Conservation (phyloP, 53 echinoderm and acorn worm species). For the Stichopus horrens region DNA sequence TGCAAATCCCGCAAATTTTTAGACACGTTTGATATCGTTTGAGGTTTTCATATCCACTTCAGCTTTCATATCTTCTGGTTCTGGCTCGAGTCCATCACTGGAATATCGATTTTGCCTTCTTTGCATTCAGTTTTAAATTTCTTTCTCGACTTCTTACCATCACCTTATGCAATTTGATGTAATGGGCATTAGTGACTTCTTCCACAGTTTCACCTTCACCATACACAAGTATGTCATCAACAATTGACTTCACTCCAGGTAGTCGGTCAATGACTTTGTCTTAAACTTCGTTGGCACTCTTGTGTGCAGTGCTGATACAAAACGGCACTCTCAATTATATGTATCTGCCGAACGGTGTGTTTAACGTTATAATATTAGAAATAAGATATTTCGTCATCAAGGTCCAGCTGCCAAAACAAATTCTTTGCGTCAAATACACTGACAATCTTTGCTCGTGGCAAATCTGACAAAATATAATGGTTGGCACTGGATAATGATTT, state of each 20-base stretch:
- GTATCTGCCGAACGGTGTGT: slow-evolving; percentile 48
- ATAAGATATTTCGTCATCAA: slow-evolving; percentile 37
- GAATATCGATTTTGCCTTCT: slow-evolving; percentile 28
- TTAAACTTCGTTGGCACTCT: slow-evolving; percentile 41
- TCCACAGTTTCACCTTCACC: slow-evolving; percentile 26
- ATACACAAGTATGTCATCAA: slow-evolving; percentile 55
- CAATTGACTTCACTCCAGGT: slow-evolving; percentile 41
- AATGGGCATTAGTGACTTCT: slow-evolving; percentile 30
- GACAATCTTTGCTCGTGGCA: slow-evolving; percentile 5
- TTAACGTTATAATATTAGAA: slow-evolving; percentile 51
- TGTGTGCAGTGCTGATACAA: slow-evolving; percentile 44
- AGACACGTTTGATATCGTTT: slow-evolving; percentile 25
- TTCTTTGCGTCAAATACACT: slow-evolving; percentile 26
- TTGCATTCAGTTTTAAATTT: slow-evolving; percentile 31
- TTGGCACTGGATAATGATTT: not conserved
- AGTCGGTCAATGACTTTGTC: slow-evolving; percentile 38
- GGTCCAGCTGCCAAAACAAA: not conserved
- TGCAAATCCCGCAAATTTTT: slow-evolving; percentile 40
- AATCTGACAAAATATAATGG: not conserved
- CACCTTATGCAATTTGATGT: slow-evolving; percentile 37
- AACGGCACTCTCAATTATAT: slow-evolving; percentile 40
- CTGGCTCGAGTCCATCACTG: slow-evolving; percentile 48
- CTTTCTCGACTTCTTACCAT: slow-evolving; percentile 44
- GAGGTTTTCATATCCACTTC: slow-evolving; percentile 47
- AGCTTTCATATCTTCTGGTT: slow-evolving; percentile 31